Base-by-base conservation (phyloP, 2,797 vertebrate genomes). In the Lateolabrax maculatus region DNA sequence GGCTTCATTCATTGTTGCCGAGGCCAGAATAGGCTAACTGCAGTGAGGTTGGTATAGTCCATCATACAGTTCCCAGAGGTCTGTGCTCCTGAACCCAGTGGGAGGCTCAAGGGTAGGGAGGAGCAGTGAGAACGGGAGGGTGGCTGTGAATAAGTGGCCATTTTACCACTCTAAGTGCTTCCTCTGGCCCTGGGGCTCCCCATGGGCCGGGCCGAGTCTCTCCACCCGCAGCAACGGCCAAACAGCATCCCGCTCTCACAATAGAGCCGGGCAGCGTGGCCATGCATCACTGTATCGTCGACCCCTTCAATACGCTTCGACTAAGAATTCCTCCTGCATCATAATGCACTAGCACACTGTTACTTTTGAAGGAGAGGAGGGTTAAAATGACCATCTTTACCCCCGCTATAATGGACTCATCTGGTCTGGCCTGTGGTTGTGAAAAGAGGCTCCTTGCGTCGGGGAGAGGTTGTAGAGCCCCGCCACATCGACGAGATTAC, bases 131-230 rank as follows among this genome's bases (percentile, higher is more conserved):
- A 92, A 88, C 77, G 61, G 84, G 82, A 89, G 80, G 90, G 83
- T 66, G 83, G 84, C 67, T 84, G 90, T 93, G 92, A 93, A 95
- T 94, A 94, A 94, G 90, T 94, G 92, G 89, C 85, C 91, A 88
- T 93, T 94, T 92, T 94, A 92, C 91, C 89, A 92, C 89, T 92
- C 84, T 94, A 93, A 95, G 92, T 93, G 93, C 87, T 92, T 91
- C 89, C 80, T 84, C 80, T 75, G 92, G 91, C 91, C 93, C 70
- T 63, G 27, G 87, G 93, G 89, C 76, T 92, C 90, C 92, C 90
- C 83, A 63, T 9, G 83, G 91, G 89, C 89, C 37, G 4, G 80
- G 84, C 57, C 13, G 27, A 80, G 85, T 60, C 87, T 86, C 66
- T 88, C 88, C 83, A 61, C 89, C 89, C 18, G 56, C 74, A 77